Percentiles rank a stretch among this genome's conserved stretches.
phyloP scores from a whole-genome alignment of 2,888 invertebrate genomes.

The Eristalinus sepulchralis region DNA sequence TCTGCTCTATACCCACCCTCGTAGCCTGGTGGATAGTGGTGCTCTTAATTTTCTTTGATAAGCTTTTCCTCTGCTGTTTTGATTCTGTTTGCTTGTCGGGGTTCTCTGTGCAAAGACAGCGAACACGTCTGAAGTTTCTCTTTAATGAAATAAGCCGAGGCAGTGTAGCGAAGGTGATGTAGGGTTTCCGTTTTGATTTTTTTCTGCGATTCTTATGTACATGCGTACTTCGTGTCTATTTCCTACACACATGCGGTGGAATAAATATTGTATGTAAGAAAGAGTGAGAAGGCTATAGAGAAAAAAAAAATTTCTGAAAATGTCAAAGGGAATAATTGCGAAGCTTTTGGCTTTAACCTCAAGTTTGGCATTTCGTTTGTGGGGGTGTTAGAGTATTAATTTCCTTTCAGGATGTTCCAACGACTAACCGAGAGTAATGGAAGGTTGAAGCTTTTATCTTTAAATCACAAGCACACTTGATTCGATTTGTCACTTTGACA shows the following conservation, averaged over 20 bases:
- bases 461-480: slow-evolving; percentile 54
- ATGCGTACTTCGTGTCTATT: slow-evolving; percentile 54
- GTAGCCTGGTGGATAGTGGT: slow-evolving; percentile 33
- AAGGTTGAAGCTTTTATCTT: slow-evolving; percentile 52
- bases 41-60: slow-evolving; percentile 68
- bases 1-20: slow-evolving; percentile 32
- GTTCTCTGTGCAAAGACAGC: slow-evolving; percentile 17
- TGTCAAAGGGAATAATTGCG: slow-evolving; percentile 39
- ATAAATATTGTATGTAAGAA: not conserved
- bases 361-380: slow-evolving; percentile 37
- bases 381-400: slow-evolving; percentile 46
- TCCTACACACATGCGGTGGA: not conserved
- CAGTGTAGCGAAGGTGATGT: slow-evolving; percentile 52
- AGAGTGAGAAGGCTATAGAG: slow-evolving; percentile 22
- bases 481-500: slow-evolving; percentile 59
- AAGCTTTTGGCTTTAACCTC: slow-evolving; percentile 64
- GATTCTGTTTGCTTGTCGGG: slow-evolving; percentile 1
- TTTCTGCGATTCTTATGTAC: slow-evolving; percentile 44
- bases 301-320: slow-evolving; percentile 21
- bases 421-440: slow-evolving; percentile 37
- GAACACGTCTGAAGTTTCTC: slow-evolving; percentile 46
- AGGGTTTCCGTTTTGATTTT: slow-evolving; percentile 54
- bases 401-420: slow-evolving; percentile 66
- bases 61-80: slow-evolving; percentile 62
- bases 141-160: slow-evolving; percentile 60